These are phyloP conservation scores for Acrobeloides nanus DNA, from an alignment of 2,888 invertebrate genomes.

Conservation along the genomic window DNA sequence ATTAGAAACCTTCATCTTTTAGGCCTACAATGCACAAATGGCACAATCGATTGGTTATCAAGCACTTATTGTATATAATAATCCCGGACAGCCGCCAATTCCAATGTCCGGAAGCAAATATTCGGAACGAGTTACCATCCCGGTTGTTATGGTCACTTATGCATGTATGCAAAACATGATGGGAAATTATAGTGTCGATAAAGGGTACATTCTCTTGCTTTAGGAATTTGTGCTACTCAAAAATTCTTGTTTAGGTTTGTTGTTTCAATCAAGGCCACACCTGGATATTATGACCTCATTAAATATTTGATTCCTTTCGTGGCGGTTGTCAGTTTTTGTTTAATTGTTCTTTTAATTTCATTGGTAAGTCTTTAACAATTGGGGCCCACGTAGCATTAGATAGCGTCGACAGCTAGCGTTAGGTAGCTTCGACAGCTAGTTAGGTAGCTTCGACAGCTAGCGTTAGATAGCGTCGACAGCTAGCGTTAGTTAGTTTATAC, in stretches of 20 bases:
- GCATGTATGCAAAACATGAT: slow-evolving; percentile 41
- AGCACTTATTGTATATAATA: slow-evolving; percentile 43
- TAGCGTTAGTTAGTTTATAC: too few relatives aligned
- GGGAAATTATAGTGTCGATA: slow-evolving; percentile 26
- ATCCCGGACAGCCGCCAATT: slow-evolving; percentile 31
- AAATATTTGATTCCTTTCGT: slow-evolving; percentile 68
- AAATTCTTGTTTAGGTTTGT: slow-evolving; percentile 30
- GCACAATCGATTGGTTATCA: slow-evolving; percentile 22
- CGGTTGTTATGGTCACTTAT: slow-evolving; percentile 45
- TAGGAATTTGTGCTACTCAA: slow-evolving; percentile 6
- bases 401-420: too few relatives aligned
- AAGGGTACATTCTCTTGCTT: slow-evolving; percentile 27
- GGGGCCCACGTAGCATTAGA: too few relatives aligned
- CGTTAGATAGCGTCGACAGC: too few relatives aligned
- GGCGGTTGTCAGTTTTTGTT: slow-evolving; percentile 82
- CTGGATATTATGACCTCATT: slow-evolving; percentile 50
- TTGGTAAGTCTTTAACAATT: slow-evolving; percentile 23
- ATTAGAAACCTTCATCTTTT: too few relatives aligned
- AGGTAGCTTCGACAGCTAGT: too few relatives aligned
- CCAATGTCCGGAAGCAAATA: slow-evolving; percentile 43
- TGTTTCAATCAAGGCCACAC: slow-evolving; percentile 40
- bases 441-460: too few relatives aligned
- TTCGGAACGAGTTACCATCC: slow-evolving; percentile 34
- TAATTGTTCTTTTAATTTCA: slow-evolving; percentile 64
- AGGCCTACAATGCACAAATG: slow-evolving; percentile 25